These are phyloP conservation scores for Zaprionus tsacasi DNA, from an alignment of 1,140 invertebrate species.

Conservation along the genomic window DNA sequence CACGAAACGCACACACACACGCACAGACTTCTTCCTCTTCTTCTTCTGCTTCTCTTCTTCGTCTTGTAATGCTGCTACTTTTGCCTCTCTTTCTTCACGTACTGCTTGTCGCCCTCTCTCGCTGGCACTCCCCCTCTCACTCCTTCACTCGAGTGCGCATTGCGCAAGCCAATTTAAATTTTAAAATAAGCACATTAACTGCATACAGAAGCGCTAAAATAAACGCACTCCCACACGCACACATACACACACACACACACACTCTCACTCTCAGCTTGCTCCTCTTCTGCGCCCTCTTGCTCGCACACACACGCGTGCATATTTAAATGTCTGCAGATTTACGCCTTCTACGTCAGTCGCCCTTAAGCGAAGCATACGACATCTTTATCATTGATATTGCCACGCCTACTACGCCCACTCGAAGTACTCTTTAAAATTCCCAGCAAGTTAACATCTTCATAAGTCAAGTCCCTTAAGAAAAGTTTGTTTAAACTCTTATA, in stretches of 20 bases:
- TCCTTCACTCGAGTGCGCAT: slow-evolving; percentile 56
- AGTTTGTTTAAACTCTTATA: too few species aligned
- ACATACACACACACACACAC: slow-evolving; percentile 21
- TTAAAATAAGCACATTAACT: slow-evolving; percentile 82
- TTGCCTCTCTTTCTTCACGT: slow-evolving; percentile 6
- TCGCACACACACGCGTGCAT: slow-evolving; percentile 49
- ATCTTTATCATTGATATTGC: slow-evolving; percentile 6
- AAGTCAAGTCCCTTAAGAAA: too few species aligned
- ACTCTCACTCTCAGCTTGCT: neutral
- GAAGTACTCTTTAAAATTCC: neutral
- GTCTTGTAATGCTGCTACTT: neutral
- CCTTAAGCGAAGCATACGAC: neutral
- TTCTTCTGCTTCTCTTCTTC: neutral
- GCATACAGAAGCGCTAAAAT: slow-evolving; percentile 62
- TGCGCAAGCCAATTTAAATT: slow-evolving; percentile 83
- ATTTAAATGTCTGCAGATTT: slow-evolving; percentile 68
- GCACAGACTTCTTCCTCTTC: slow-evolving; percentile 2
- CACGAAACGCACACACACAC: slow-evolving; percentile 18
- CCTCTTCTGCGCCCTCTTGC: neutral
- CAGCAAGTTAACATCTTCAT: too few species aligned
- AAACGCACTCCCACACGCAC: slow-evolving; percentile 34
- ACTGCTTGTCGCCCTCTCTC: neutral
- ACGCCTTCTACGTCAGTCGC: slow-evolving; percentile 27
- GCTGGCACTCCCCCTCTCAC: neutral
- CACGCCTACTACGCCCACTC: slow-evolving; percentile 5